phyloP scores from a whole-genome alignment of 2,113 vertebrate species.

The Hirundichthys speculiger region DNA sequence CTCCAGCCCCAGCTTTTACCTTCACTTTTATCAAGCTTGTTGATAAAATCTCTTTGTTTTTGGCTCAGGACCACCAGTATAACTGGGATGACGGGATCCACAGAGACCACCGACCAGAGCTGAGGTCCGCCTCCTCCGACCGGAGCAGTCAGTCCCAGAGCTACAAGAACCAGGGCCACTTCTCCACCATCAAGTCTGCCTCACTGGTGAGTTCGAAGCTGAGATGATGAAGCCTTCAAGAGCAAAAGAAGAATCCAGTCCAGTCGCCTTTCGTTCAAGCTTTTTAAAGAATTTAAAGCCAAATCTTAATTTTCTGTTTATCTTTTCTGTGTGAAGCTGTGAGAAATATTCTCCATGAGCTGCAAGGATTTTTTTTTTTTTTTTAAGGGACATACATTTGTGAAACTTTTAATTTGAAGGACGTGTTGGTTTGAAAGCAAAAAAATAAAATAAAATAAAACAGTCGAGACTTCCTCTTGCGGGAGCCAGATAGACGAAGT shows the following conservation, averaged over 20 bases:
- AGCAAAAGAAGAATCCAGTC: no score
- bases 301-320: no score
- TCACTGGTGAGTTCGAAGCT: slow-evolving; percentile 88
- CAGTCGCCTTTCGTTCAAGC: no score
- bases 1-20: not conserved
- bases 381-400: not conserved
- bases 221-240: not conserved
- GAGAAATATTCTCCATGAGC: not conserved
- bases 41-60: slow-evolving; percentile 15
- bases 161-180: slow-evolving; percentile 96
- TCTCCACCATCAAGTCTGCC: slow-evolving; percentile 98
- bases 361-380: not conserved
- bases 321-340: not conserved
- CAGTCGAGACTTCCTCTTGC: not conserved
- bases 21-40: not conserved
- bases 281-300: no score
- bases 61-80: slow-evolving; percentile 92
- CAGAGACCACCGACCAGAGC: slow-evolving; percentile 91
- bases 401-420: slow-evolving; percentile 1
- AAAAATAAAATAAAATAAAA: no score
- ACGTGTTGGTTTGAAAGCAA: no score
- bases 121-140: slow-evolving; percentile 89
- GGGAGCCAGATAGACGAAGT: not conserved
- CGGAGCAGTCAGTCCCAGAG: slow-evolving; percentile 92
- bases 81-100: slow-evolving; percentile 95